Evolutionary conservation across 1,140 invertebrate species (phyloP), one percentile per base, ranked within the genome.

Genomic region (Solenopsis fugax): DNA sequence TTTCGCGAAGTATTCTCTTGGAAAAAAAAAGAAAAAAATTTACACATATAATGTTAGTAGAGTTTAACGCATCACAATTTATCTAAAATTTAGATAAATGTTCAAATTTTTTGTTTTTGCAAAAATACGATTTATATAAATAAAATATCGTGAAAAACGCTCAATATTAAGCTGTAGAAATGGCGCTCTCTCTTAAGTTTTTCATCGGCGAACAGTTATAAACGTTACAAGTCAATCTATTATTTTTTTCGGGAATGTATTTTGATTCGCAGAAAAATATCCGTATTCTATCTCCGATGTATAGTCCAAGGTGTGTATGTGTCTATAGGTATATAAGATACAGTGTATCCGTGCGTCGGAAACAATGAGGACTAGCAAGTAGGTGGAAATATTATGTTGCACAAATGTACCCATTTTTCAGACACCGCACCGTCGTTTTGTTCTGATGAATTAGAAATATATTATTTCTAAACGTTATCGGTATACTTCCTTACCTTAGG

Each of bases 181-280:
- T 80, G 65, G 16, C 65, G 82, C 87, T 90, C 45, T 90, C 24
- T 29, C 29, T 75, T 62, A 64, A 89, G 64, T 69, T 88, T 89
- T 58, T 78, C 87, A 45, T 84, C 67, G 71, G 82, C 75, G 73
- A 78, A 87, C 37, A 71, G 76, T 84, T 60, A 41, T 37, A 86
- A 86, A 75, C 54, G 13, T 81, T 86, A 86, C 77, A 37, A 91
- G 45, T 24, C 69, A 77, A 85, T 87, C 34, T 87, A 82, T 86
- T 41, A 3, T 37, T 41, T 41, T 41, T 91, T 85, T 89, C 56
- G 90, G 92, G 91, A 93, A 92, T 93, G 92, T 93, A 91, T 91
- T 92, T 89, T 89, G 84, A 90, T 92, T 91, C 75, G 86, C 89
- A 93, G 87, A 91, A 89, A 92, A 92, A 92, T 92, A 88, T 88